Evolutionary conservation across 37 sponge, comb jelly and placozoan genomes (phyloP).

Genomic region (Aphrocallistes beatrix): DNA sequence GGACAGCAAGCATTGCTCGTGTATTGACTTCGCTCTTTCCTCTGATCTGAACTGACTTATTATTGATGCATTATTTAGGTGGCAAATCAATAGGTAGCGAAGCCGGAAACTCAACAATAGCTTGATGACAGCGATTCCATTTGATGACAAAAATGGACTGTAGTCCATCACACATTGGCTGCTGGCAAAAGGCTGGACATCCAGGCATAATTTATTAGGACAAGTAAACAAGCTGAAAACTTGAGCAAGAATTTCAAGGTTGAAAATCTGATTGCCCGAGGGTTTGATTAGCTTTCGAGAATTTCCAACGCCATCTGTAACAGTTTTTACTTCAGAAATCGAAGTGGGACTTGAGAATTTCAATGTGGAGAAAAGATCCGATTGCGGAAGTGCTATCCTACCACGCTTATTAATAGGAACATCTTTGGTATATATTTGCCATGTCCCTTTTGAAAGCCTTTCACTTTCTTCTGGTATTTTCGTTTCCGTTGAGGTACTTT

Average conservation of each 20-base stretch:
- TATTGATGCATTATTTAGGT: not conserved
- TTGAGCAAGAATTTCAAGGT: not conserved
- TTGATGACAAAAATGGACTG: not conserved
- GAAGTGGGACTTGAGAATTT: not conserved
- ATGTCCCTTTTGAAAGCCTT: no score
- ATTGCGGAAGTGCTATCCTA: not conserved
- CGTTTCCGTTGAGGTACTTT: no score
- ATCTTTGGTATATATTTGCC: no score
- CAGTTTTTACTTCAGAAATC: not conserved
- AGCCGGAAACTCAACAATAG: not conserved
- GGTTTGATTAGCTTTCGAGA: not conserved
- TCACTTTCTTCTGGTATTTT: no score
- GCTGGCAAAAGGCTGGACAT: not conserved
- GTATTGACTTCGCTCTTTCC: not conserved
- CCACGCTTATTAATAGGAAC: no score
- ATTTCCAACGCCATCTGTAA: not conserved
- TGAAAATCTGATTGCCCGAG: not conserved
- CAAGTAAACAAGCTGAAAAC: not conserved
- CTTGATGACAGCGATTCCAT: not conserved
- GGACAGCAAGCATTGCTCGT: not conserved
- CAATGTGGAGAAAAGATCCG: not conserved
- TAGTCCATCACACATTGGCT: not conserved
- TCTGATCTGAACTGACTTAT: not conserved
- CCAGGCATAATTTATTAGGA: not conserved
- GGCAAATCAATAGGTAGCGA: not conserved